Evolutionary conservation across 2,888 invertebrate species (phyloP), one percentile per base, ranked within the genome.

Genomic region (Listrodromus nycthemerus): DNA sequence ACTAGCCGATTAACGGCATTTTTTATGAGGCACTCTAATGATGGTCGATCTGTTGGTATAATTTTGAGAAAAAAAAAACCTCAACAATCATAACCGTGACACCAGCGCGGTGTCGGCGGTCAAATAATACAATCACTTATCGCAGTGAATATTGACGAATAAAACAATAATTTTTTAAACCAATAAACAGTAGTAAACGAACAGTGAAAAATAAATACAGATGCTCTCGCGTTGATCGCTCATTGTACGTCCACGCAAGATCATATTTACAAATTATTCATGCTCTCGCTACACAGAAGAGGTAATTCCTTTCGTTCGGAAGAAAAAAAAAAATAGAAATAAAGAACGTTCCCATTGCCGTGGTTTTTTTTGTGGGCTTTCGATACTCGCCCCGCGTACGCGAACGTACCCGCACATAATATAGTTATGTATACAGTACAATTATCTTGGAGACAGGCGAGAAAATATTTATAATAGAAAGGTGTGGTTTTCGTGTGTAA

Each of bases 401-500:
- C 55, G 21, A 21, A 24, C 8, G 21, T 21, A 55, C 55, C 6
- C 27, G 30, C 27, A 19, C n/a, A 74, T 74, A 45, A 45, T 33
- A 50, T 66, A 37, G n/a, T 21, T 30, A 24, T 30, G 48, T 61
- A 58, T 77, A 77, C 21, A 30, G 21, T 66, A 77, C 24, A 77
- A 69, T 77, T 66, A 45, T 61, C 21, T 61, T 19, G 69, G 33
- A 48, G 30, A 50, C 66, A 66, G 50, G 41, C 67, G 27, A 63
- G 45, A 55, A 45, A 74, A 52, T 73, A 65, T 75, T 65, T 75
- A 75, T 65, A 65, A 75, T 37, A 75, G 63, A 37, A 37, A 37
- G n/a, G 37, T 27, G 27, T 69, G 16, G 2, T 48, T 24, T 30
- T 63, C 41, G 24, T 63, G 19, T 48, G 50, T 75, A 75, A 75